phyloP scores from a whole-genome alignment of 2,888 invertebrate genomes.

The Drosophila multiciliata region DNA sequence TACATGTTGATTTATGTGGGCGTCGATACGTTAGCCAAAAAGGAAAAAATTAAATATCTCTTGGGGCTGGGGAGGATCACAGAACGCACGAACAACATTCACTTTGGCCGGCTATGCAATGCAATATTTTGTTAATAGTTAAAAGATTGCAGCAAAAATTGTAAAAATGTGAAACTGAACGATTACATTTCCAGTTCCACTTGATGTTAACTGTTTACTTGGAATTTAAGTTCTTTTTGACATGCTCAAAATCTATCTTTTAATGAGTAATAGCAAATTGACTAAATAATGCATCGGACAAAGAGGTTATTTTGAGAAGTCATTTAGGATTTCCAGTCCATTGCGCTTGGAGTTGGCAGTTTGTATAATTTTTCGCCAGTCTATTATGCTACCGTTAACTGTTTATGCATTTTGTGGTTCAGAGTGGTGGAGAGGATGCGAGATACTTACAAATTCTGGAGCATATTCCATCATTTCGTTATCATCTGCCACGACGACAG shows the following conservation, averaged over 20 bases:
- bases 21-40: constrained; percentile 49
- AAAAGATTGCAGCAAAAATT: constrained; percentile 16
- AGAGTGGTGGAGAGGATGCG: not conserved
- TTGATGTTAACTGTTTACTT: not conserved
- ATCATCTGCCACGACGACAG: constrained; percentile 66
- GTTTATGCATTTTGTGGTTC: constrained; percentile 2
- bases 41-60: constrained; percentile 3
- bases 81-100: constrained; percentile 70
- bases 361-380: not conserved
- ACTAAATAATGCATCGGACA: not conserved
- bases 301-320: not conserved
- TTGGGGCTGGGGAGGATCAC: constrained; percentile 53
- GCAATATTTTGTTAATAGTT: constrained; percentile 30
- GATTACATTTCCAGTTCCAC: not conserved
- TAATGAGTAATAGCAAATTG: not conserved
- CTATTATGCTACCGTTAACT: constrained; percentile 28
- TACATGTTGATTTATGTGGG: constrained; percentile 76
- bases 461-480: constrained; percentile 83
- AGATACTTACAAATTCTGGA: constrained; percentile 83
- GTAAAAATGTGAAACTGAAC: constrained; percentile 18
- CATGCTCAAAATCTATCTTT: not conserved
- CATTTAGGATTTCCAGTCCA: constrained; percentile 16
- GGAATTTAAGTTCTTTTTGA: not conserved
- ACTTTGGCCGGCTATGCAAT: constrained; percentile 58
- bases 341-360: constrained; percentile 24